Evolutionary conservation across 1,140 invertebrate species (phyloP).

Genomic region (Drosophila quadrilineata): DNA sequence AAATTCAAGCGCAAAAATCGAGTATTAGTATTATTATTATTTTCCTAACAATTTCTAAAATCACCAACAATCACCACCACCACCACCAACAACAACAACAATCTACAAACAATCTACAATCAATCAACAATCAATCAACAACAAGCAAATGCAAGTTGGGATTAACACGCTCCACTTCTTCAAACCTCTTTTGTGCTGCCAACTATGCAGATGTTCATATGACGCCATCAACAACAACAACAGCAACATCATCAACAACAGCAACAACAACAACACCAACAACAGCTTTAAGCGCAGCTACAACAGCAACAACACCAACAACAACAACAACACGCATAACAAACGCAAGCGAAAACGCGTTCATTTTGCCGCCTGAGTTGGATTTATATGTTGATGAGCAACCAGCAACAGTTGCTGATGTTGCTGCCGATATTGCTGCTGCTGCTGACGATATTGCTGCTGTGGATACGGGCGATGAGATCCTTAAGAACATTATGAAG

Average conservation of each 20-base stretch:
- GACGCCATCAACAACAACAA: conserved; percentile 1
- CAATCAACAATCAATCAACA: no score
- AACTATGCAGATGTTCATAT: conserved; percentile 26
- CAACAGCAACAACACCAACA: conserved; percentile 27
- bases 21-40: no score
- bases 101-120: no score
- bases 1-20: conserved; percentile 60
- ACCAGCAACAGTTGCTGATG: background rate
- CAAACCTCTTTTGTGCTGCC: conserved; percentile 77
- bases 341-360: conserved; percentile 75
- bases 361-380: conserved; percentile 67
- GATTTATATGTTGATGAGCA: conserved; percentile 14
- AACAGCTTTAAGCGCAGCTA: background rate
- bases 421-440: conserved; percentile 2
- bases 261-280: conserved; percentile 3
- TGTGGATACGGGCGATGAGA: conserved; percentile 51
- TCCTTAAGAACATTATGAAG: conserved; percentile 65
- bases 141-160: conserved; percentile 42
- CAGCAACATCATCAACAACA: conserved; percentile 1
- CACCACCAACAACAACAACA: conserved; percentile 38
- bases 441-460: conserved; percentile 9
- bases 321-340: conserved; percentile 11
- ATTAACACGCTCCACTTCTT: conserved; percentile 78
- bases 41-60: no score
- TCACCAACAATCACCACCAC: no score